Conservation (phyloP, 2,113 vertebrate species). For the Asarcornis scutulata region DNA sequence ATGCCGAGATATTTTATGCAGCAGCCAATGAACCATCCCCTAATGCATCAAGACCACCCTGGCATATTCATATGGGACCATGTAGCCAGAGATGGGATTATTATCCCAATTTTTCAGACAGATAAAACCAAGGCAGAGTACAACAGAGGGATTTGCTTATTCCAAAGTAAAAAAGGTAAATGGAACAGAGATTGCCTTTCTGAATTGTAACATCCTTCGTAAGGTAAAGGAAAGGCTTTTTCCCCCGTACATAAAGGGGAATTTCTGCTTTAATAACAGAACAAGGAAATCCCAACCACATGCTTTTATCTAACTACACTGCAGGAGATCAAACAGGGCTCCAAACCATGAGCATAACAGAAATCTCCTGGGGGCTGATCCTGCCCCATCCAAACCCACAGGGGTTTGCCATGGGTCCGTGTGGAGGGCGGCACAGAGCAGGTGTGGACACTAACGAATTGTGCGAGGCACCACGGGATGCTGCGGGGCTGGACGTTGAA, state of each 20-base stretch:
- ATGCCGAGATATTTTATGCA: neutral
- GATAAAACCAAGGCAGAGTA: neutral
- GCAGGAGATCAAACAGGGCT: neutral
- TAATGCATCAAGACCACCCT: neutral
- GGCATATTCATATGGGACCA: neutral
- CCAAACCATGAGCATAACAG: neutral
- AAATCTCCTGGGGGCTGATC: neutral
- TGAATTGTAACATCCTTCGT: neutral
- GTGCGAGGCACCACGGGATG: neutral
- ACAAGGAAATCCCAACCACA: conserved; percentile 26
- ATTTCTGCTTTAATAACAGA: neutral
- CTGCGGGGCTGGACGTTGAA: neutral
- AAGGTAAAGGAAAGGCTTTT: neutral
- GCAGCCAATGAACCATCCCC: neutral
- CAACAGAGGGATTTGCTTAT: neutral
- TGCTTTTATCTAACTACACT: neutral
- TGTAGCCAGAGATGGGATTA: neutral
- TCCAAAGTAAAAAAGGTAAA: neutral
- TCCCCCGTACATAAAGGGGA: neutral
- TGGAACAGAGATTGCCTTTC: fast-evolving
- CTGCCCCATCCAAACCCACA: neutral
- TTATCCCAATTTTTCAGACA: neutral
- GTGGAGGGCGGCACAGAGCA: neutral
- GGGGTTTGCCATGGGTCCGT: neutral
- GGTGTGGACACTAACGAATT: conserved; percentile 45